Base-by-base conservation (phyloP, 1,140 invertebrate species). In the Polypedilum pembai region DNA sequence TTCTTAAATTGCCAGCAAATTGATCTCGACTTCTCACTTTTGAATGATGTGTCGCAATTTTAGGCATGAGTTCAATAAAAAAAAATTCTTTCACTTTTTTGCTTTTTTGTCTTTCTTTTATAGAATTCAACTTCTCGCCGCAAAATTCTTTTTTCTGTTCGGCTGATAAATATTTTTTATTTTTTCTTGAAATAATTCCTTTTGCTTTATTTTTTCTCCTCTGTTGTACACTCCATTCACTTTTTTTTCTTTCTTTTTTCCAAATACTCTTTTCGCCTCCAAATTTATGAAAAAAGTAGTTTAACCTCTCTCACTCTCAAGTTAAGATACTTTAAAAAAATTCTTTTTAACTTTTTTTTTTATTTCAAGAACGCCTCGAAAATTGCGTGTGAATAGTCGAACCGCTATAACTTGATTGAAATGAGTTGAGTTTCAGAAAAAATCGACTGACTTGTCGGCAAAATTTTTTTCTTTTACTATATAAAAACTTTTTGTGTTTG, bases 351-450 rank as follows among this genome's bases (percentile, higher is more conserved):
- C n/a, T 56, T 56, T 56, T 56, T 56, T 56, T 56, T 56, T 56
- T 56, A n/a, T 56, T 56, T 56, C 45, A 56, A 56, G 45, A 56
- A 56, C 45, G 45, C 45, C 45, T 56, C 45, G 45, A 56, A 56
- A 33, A 56, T 56, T 56, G 45, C 45, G 45, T 56, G 45, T 56
- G 45, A 56, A 56, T 56, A 56, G 45, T 56, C 45, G n/a, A 56
- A n/a, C 45, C 12, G 45, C n/a, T 56, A 12, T 56, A 56, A 56
- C 45, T 56, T 56, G 45, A 56, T 33, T 33, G 24, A 33, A 33
- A 56, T 56, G n/a, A 56, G 41, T 45, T 45, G 41, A 10, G 45
- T 56, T 56, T 56, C 45, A 56, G 45, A 56, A 56, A 56, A 56
- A 33, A n/a, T 3, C 45, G 45, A 56, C n/a, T n/a, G 45, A n/a